Evolutionary conservation across 1,140 invertebrate species (phyloP), one percentile per base, ranked within the genome.

Genomic region (Trachymyrmex cornetzi): DNA sequence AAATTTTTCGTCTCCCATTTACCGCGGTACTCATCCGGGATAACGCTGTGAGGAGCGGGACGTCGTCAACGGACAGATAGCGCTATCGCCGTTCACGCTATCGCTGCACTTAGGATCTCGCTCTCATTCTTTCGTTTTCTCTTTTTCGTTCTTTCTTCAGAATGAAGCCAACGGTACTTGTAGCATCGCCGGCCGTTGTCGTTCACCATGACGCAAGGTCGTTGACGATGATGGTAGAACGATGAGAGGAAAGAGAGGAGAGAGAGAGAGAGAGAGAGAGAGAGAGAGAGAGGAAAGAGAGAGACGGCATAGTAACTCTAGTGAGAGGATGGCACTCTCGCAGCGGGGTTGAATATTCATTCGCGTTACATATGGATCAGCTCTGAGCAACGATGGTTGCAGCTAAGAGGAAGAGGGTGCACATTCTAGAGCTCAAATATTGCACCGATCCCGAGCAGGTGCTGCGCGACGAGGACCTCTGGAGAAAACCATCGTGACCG

Each of bases 361-460:
- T 95, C 93, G 92, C 71, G 94, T 95, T 95, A 94, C 94, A 95
- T 95, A 95, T 95, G 94, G 94, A 95, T 95, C 94, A 95, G 92
- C 91, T 77, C 63, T 91, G 92, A 94, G 92, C 89, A 84, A 57
- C 63, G 80, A 50, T 75, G 88, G 86, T 88, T 77, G 86, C 81
- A 90, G 89, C 72, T 88, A 90, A 88, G 89, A 90, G 89, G 77
- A 88, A 82, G 86, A 77, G 89, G 64, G 86, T 77, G 80, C 64
- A 24, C 81, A 66, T 48, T 84, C 85, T 86, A 90, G 86, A 72
- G 89, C 44, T 86, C 90, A 89, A 90, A 90, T 90, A 90, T 90
- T 90, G 89, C 89, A 77, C 66, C 86, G 80, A 82, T 82, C 38
- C 6, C 24, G 38, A 74, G 67, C 77, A 80, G 77, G 48, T 80